Evolutionary conservation across 2,797 vertebrate species (phyloP), one percentile per base, ranked within the genome.

Genomic region (Bradypodion pumilum): DNA sequence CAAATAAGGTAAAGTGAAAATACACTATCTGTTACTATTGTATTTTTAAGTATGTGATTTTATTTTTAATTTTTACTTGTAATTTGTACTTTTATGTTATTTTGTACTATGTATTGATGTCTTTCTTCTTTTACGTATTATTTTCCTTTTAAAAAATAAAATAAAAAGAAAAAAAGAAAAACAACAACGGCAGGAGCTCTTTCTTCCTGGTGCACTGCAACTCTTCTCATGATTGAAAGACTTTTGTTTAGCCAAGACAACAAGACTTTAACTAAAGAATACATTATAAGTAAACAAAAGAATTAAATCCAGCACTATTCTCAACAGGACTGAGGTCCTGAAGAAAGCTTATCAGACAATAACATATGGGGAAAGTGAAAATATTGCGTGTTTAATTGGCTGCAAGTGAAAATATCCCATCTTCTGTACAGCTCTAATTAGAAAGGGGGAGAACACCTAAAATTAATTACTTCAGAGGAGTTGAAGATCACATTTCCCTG

Each of bases 321-420:
- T 90, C 87, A 42, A 87, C 84, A 89, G 89, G 90, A 86, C 87
- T 91, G 84, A 66, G 66, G 74, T 87, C 89, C 85, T 86, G 87
- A 92, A 91, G 70, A 90, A 89, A 89, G 89, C 92, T 92, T 93
- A 92, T 94, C 92, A 92, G 86, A 90, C 89, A 80, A 85, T 75
- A 90, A 82, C 89, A 91, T 84, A 74, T 78, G 86, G 90, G 81
- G 76, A 89, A 87, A 90, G 85, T 72, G 87, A 88, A 93, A 65
- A 44, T 32, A 82, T 86, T 88, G 62, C 86, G 81, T 65, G 85
- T 89, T 89, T 95, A 93, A 94, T 91, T 93, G 86, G 74, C 89
- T 85, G 68, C 85, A 90, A 91, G 75, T 87, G 73, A 92, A 91
- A 92, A 88, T 83, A 92, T 81, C 76, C 42, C 29, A 56, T 65